Evolutionary conservation across 1,140 invertebrate species (phyloP), one percentile per base, ranked within the genome.

Genomic region (Eciton burchellii): DNA sequence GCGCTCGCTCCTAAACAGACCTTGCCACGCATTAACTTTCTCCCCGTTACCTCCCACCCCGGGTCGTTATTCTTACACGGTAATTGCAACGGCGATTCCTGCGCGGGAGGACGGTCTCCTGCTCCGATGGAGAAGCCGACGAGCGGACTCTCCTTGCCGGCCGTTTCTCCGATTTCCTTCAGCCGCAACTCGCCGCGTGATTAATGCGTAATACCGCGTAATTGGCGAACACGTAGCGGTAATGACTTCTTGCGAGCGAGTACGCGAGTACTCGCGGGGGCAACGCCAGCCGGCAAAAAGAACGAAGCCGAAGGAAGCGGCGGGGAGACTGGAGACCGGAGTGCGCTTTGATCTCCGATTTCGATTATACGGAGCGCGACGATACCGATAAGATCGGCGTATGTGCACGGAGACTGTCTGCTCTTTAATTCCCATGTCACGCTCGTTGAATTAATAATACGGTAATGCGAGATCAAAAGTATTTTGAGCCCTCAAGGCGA

Each of bases 371-470:
- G 74, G 74, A 79, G 63, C 74, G 74, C 74, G 74, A 79, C 74
- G 74, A 79, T 79, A 79, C 74, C 63, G 74, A 79, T 79, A 79
- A 79, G 74, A 79, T 79, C 74, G 62, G 74, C 74, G 63, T 79
- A 68, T 79, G 74, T 68, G 74, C 74, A 16, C 74, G 74, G 74
- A 68, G 74, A 79, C 74, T 79, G 74, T 79, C 62, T 79, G 74
- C 74, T 68, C 74, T 79, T 79, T 79, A 79, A 79, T 79, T 79
- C 74, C 74, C 74, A 79, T 79, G 74, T 79, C 74, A 79, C 74
- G 74, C 74, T 79, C 74, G 74, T 79, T 79, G 74, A 79, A 79
- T 79, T 79, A 79, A 79, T 79, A 79, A 79, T 79, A 79, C 63
- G 74, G 63, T 79, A 79, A 79, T 79, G 63, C 74, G 63, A 79